phyloP scores from a whole-genome alignment of 2,888 invertebrate species.

The Petrophora chlorosata region DNA sequence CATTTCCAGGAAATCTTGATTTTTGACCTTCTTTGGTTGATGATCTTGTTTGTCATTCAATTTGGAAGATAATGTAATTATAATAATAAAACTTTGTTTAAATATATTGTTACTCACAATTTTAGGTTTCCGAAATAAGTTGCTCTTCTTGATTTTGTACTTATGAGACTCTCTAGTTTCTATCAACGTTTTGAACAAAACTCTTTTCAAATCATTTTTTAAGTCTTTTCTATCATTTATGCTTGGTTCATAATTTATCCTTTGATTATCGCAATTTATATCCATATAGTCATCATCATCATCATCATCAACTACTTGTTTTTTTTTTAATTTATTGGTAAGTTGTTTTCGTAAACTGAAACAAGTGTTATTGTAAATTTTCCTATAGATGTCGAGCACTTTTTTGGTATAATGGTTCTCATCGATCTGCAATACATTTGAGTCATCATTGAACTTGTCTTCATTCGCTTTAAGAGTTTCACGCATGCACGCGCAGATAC shows the following conservation, averaged over 20 bases:
- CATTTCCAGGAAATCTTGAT: slow-evolving; percentile 43
- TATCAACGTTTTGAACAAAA: slow-evolving; percentile 58
- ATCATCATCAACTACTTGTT: slow-evolving; percentile 12
- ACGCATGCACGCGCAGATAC: slow-evolving; percentile 66
- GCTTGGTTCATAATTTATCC: slow-evolving; percentile 2
- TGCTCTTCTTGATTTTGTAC: slow-evolving; percentile 58
- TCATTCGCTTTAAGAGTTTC: slow-evolving; percentile 54
- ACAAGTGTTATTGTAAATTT: slow-evolving; percentile 67
- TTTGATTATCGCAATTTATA: slow-evolving; percentile 35
- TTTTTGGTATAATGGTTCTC: slow-evolving; percentile 31
- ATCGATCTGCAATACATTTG: slow-evolving; percentile 39
- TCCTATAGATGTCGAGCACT: slow-evolving; percentile 56
- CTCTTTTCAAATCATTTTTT: slow-evolving; percentile 36
- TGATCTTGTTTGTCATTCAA: slow-evolving; percentile 19
- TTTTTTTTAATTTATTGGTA: slow-evolving; percentile 40
- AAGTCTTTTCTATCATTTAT: neutral
- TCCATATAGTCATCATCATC: slow-evolving; percentile 34
- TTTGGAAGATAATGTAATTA: slow-evolving; percentile 54
- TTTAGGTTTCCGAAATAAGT: slow-evolving; percentile 47
- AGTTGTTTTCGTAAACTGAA: slow-evolving; percentile 52
- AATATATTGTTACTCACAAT: slow-evolving; percentile 25
- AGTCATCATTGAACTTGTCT: slow-evolving; percentile 40
- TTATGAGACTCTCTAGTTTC: slow-evolving; percentile 52
- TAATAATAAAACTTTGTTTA: slow-evolving; percentile 56
- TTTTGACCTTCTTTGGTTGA: slow-evolving; percentile 30